phyloP scores from a whole-genome alignment of 1,140 invertebrate species.

The Listronotus bonariensis region DNA sequence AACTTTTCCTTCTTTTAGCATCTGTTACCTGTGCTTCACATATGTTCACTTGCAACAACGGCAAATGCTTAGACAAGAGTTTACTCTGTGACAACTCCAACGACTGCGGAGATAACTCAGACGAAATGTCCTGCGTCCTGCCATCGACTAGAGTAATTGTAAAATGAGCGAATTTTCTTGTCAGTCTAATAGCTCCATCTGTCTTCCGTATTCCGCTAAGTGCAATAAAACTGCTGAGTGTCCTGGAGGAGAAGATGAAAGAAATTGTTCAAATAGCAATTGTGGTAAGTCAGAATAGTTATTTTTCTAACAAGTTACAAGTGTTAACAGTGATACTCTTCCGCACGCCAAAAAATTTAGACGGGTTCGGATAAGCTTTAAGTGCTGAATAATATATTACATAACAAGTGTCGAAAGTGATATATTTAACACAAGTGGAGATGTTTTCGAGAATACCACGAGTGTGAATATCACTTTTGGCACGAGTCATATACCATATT shows the following conservation, averaged over 20 bases:
- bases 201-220: conserved; percentile 49
- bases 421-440: too few species aligned
- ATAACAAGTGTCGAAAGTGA: too few species aligned
- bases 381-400: too few species aligned
- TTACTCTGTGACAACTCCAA: conserved; percentile 59
- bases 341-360: too few species aligned
- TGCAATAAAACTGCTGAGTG: conserved; percentile 67
- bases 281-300: conserved; percentile 48
- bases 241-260: conserved; percentile 69
- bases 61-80: conserved; percentile 56
- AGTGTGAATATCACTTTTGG: too few species aligned
- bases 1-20: conserved; percentile 30
- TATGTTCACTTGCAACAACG: conserved; percentile 42
- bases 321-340: too few species aligned
- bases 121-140: conserved; percentile 56
- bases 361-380: too few species aligned
- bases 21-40: conserved; percentile 30
- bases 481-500: too few species aligned
- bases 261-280: conserved; percentile 58
- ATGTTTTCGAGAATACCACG: too few species aligned
- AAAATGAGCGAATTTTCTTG: conserved; percentile 61
- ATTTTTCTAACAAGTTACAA: too few species aligned
- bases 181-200: conserved; percentile 61
- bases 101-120: conserved; percentile 61
- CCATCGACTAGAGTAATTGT: conserved; percentile 26